Conservation (phyloP, 2,797 vertebrate genomes). For the Coendou prehensilis region DNA sequence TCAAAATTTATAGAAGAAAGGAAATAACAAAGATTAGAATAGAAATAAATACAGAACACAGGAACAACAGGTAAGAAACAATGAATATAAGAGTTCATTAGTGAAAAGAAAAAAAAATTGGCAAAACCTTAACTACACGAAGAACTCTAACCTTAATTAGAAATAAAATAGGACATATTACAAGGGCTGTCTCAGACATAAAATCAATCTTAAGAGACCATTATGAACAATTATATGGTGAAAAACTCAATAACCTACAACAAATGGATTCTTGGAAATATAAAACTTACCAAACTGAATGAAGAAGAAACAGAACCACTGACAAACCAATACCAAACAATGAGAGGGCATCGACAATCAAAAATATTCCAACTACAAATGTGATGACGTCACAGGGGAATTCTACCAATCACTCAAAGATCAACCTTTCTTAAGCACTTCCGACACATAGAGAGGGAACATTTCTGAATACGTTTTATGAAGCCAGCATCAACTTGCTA, state of each 20-base stretch:
- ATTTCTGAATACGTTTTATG: not conserved
- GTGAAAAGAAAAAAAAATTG: not conserved
- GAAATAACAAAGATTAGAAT: not conserved
- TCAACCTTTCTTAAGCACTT: not conserved
- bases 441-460: not conserved
- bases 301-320: not conserved
- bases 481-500: not conserved
- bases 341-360: not conserved
- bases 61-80: not conserved
- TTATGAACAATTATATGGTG: not conserved
- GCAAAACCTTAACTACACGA: not conserved
- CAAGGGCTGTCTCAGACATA: not conserved
- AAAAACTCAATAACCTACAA: not conserved
- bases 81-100: not conserved
- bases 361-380: not conserved
- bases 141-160: not conserved
- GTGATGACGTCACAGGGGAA: not conserved
- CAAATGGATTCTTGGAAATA: not conserved
- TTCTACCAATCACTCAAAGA: not conserved
- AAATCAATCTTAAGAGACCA: not conserved
- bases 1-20: not conserved
- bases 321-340: not conserved
- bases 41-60: not conserved
- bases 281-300: not conserved
- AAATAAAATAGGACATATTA: not conserved